Conservation (phyloP, 1,140 invertebrate species). For the Trichonephila inaurata region DNA sequence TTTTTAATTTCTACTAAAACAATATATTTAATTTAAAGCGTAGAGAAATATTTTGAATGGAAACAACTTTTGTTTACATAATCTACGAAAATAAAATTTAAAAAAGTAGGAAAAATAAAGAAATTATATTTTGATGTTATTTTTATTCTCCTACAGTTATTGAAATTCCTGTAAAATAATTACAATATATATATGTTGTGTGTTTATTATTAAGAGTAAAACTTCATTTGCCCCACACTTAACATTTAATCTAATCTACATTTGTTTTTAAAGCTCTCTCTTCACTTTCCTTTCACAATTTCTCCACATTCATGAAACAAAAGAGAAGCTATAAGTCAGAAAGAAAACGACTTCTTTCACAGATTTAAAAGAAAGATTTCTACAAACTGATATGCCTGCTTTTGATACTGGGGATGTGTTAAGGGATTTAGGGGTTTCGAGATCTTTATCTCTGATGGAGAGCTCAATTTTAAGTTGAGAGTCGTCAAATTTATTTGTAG, state of each 20-base stretch:
- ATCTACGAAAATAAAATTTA: too few species aligned
- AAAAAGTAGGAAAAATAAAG: too few species aligned
- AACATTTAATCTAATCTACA: neutral
- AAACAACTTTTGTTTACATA: too few species aligned
- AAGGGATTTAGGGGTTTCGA: slow-evolving; percentile 30
- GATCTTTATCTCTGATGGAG: neutral
- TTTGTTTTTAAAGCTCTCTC: slow-evolving; percentile 7
- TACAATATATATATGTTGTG: too few species aligned
- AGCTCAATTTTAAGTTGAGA: slow-evolving; percentile 26
- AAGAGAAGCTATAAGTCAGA: neutral
- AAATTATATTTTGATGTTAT: too few species aligned
- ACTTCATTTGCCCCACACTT: too few species aligned
- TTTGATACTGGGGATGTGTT: slow-evolving; percentile 20
- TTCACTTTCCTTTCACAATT: neutral
- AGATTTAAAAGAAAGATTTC: slow-evolving; percentile 16
- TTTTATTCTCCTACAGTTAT: too few species aligned
- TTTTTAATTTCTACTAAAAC: too few species aligned
- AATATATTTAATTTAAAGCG: too few species aligned
- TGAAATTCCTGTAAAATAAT: too few species aligned
- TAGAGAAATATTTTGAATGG: too few species aligned
- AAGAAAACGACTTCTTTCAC: neutral
- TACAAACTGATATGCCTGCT: slow-evolving; percentile 4
- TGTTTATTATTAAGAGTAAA: too few species aligned
- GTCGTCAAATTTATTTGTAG: slow-evolving; percentile 32
- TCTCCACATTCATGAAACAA: neutral